phyloP scores from a whole-genome alignment of 2,888 invertebrate species.

The Acrobasis suavella region DNA sequence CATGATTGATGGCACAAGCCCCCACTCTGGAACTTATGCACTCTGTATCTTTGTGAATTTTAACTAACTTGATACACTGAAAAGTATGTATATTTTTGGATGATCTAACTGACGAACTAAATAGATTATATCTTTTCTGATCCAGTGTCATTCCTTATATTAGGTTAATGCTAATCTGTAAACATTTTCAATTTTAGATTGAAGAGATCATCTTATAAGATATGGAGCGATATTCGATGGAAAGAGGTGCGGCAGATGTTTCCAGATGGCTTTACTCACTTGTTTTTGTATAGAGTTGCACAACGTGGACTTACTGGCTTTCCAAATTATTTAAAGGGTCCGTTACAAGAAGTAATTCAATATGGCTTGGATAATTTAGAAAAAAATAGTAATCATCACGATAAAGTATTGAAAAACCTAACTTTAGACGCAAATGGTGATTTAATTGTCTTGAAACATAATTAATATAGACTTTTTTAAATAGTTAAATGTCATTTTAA shows the following conservation, averaged over 20 bases:
- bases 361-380: slow-evolving; percentile 37
- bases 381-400: slow-evolving; percentile 30
- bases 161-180: no score
- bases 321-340: slow-evolving; percentile 42
- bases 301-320: slow-evolving; percentile 32
- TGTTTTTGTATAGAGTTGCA: slow-evolving; percentile 51
- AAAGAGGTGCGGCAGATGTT: slow-evolving; percentile 55
- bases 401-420: slow-evolving; percentile 54
- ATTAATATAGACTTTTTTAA: background rate
- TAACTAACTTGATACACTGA: no score
- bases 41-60: no score
- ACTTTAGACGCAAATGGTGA: slow-evolving; percentile 47
- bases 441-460: slow-evolving; percentile 42
- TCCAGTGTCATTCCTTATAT: background rate
- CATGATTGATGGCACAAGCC: no score
- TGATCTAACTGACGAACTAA: no score
- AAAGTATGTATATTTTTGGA: no score
- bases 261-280: slow-evolving; percentile 58
- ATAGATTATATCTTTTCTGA: background rate
- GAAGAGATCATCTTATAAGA: slow-evolving; percentile 46
- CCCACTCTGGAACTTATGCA: no score
- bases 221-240: slow-evolving; percentile 71
- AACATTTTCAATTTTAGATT: slow-evolving; percentile 49
- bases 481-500: background rate
- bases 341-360: slow-evolving; percentile 48